Evolutionary conservation across 2,797 vertebrate genomes (phyloP).

Genomic region (Catharus ustulatus): DNA sequence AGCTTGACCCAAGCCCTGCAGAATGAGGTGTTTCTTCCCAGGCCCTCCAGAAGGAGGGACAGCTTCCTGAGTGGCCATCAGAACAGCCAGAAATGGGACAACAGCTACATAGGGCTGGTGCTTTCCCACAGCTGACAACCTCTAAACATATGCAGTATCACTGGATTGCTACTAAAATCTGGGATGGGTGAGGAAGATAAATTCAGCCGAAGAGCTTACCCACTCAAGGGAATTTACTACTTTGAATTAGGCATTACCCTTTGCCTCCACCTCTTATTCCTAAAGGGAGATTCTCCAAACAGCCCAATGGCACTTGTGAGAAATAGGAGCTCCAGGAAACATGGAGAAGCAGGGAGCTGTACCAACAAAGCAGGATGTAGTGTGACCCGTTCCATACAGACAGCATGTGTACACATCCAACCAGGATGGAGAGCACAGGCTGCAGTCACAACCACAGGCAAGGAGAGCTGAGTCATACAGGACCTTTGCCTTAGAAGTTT

Average conservation of each 20-base stretch:
- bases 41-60: neutral
- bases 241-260: neutral
- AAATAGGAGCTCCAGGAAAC: neutral
- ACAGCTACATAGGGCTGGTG: neutral
- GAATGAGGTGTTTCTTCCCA: neutral
- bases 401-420: neutral
- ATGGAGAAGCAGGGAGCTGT: neutral
- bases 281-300: neutral
- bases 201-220: neutral
- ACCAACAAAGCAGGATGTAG: neutral
- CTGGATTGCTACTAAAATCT: neutral
- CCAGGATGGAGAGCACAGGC: neutral
- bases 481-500: neutral
- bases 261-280: neutral
- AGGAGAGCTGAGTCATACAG: neutral
- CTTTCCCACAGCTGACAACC: neutral
- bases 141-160: neutral
- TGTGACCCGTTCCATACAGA: too few species aligned
- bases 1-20: neutral
- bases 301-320: neutral
- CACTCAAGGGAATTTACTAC: neutral
- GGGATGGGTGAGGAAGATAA: fast-evolving
- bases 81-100: neutral
- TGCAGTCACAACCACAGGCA: neutral
- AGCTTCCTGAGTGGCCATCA: fast-evolving